Percentiles rank a stretch among this genome's conserved stretches.
These are phyloP conservation scores for Bolborhynchus lineola DNA, from an alignment of 2,113 vertebrate species.

Conservation along the genomic window DNA sequence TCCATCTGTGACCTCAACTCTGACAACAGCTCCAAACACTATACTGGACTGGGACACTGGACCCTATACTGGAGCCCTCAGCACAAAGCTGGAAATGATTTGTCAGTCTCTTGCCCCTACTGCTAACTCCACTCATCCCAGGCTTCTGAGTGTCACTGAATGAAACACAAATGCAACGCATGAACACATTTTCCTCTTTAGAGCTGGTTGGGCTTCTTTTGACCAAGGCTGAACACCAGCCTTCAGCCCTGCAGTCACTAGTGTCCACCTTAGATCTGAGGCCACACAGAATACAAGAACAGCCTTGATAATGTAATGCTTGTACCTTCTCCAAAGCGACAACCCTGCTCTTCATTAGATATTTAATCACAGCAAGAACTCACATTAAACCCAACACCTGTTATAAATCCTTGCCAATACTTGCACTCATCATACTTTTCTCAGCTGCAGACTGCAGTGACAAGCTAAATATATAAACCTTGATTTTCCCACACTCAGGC, in stretches of 20 bases:
- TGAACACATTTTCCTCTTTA: background rate
- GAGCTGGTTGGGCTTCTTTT: background rate
- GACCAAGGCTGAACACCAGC: background rate
- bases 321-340: background rate
- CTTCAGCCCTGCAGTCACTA: background rate
- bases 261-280: background rate
- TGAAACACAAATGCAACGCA: background rate
- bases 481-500: conserved; percentile 5
- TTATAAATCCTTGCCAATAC: conserved; percentile 17
- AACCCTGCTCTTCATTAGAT: background rate
- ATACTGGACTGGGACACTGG: too few species aligned
- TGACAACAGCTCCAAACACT: background rate
- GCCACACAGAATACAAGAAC: background rate
- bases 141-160: background rate
- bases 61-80: background rate
- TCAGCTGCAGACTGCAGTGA: background rate
- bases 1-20: background rate
- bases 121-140: background rate
- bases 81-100: rapidly evolving
- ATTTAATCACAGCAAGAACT: conserved; percentile 15
- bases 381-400: conserved; percentile 13
- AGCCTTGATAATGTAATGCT: background rate
- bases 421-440: background rate
- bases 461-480: conserved; percentile 26
- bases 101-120: background rate